Conservation (phyloP, 2,113 vertebrate genomes). For the Edolisoma coerulescens region DNA sequence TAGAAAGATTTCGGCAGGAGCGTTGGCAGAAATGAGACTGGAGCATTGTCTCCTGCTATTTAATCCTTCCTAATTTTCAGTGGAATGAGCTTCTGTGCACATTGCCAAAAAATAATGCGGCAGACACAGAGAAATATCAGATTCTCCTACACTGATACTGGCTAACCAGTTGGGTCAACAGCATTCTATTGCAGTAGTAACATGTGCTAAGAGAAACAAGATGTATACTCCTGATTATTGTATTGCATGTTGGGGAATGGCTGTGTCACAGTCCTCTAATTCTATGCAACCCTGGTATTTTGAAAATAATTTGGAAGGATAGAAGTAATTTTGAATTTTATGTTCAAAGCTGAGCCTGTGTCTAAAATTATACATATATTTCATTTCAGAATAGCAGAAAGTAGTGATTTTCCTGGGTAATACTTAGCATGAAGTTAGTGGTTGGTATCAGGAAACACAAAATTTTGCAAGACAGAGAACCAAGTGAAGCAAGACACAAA, state of each 20-base stretch:
- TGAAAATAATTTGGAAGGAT: background rate
- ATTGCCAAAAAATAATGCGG: background rate
- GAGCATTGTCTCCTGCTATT: background rate
- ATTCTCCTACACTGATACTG: background rate
- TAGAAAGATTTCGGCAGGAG: background rate
- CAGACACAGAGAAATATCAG: background rate
- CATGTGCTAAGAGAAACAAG: background rate
- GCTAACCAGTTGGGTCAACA: background rate
- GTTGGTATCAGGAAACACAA: constrained; percentile 7
- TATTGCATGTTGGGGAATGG: background rate
- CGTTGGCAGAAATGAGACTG: background rate
- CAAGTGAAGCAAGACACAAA: constrained; percentile 26
- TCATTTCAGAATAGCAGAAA: background rate
- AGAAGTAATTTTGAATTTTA: background rate
- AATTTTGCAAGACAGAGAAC: constrained; percentile 20
- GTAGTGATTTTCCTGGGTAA: background rate
- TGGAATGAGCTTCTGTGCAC: background rate
- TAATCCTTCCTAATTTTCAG: background rate
- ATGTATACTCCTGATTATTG: background rate
- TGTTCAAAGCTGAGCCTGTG: background rate
- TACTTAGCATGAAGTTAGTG: background rate
- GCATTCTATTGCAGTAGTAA: background rate
- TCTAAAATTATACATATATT: background rate
- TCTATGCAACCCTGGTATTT: background rate
- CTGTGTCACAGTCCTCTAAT: background rate